These are phyloP conservation scores for Pogonognathellus flavescens DNA, from an alignment of 1,140 invertebrate genomes.

Conservation along the genomic window DNA sequence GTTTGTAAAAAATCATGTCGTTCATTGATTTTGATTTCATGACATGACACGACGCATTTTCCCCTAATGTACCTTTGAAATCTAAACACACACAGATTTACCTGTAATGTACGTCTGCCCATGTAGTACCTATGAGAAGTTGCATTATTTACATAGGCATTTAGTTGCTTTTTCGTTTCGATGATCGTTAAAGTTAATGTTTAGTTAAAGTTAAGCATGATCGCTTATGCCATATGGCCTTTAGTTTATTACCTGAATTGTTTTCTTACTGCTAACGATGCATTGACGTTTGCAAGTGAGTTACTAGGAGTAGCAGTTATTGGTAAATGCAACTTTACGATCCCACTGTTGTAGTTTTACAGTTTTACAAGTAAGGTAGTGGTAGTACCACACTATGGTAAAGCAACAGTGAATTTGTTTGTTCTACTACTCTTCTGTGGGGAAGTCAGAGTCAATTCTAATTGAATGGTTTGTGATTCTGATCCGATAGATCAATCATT, in stretches of 20 bases:
- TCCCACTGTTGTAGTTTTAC: too few relatives aligned
- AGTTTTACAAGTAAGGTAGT: too few relatives aligned
- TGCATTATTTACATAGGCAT: too few relatives aligned
- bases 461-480: slow-evolving; percentile 52
- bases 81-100: neutral
- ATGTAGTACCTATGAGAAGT: too few relatives aligned
- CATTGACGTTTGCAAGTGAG: slow-evolving; percentile 13
- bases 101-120: too few relatives aligned
- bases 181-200: slow-evolving; percentile 7
- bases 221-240: neutral
- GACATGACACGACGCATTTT: slow-evolving; percentile 36
- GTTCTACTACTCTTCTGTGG: too few relatives aligned
- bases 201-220: slow-evolving; percentile 10
- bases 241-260: slow-evolving; percentile 22
- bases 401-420: too few relatives aligned
- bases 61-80: neutral
- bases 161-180: slow-evolving; percentile 14
- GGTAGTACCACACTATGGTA: neutral
- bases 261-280: slow-evolving; percentile 12
- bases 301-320: slow-evolving; percentile 1
- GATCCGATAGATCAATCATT: slow-evolving; percentile 59
- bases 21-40: slow-evolving; percentile 47
- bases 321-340: neutral
- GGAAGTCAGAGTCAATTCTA: slow-evolving; percentile 1
- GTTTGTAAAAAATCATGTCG: slow-evolving; percentile 42